Evolutionary conservation across 2,113 vertebrate genomes (phyloP).

Genomic region (human (Homo sapiens)): GRCh38 chr1:191359001-191359500

Average conservation of each 20-base stretch:
- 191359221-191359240: neutral
- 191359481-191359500: neutral
- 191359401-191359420: neutral
- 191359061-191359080: neutral
- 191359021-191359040: neutral
- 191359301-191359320: neutral
- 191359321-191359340: neutral
- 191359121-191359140: neutral
- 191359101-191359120: neutral
- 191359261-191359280: neutral
- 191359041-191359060: neutral
- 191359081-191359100: neutral
- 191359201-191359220: neutral
- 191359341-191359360: neutral
- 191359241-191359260: neutral
- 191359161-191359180: neutral
- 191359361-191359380: neutral
- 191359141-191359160: neutral
- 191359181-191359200: neutral
- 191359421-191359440: neutral
- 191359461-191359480: neutral
- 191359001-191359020: neutral
- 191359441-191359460: neutral
- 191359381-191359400: neutral
- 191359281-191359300: neutral